Evolutionary conservation across 2,888 invertebrate genomes (phyloP).

Genomic region (Craniophora ligustri): DNA sequence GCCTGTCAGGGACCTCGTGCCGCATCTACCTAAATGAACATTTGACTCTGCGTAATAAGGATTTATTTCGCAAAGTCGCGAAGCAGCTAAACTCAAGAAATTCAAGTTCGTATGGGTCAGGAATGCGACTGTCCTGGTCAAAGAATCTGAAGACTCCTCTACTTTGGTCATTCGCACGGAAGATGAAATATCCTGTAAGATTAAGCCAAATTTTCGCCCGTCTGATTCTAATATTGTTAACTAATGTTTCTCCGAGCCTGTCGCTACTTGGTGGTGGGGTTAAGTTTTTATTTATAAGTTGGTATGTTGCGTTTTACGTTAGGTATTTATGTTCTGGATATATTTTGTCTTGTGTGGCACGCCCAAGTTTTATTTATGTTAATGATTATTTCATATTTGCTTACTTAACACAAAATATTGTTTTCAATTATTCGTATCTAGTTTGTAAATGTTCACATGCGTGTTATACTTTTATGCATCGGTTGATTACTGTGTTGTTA

Average conservation of each 20-base stretch:
- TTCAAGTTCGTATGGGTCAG: constrained; percentile 1
- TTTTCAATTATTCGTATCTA: too few species aligned
- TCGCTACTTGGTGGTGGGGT: background rate
- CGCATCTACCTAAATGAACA: constrained; percentile 1
- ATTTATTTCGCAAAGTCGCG: constrained; percentile 5
- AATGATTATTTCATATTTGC: too few species aligned
- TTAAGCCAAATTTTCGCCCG: background rate
- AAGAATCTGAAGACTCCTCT: background rate
- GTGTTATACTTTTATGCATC: too few species aligned
- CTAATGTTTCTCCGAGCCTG: background rate
- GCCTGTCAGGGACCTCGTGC: background rate
- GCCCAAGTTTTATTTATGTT: too few species aligned
- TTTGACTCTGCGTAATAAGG: background rate
- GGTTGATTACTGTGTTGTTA: too few species aligned
- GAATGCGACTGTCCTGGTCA: constrained; percentile 2
- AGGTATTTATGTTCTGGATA: too few species aligned
- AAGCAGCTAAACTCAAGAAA: background rate
- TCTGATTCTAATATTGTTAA: background rate
- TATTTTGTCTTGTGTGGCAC: too few species aligned
- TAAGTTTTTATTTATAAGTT: too few species aligned
- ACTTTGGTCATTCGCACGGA: constrained; percentile 3
- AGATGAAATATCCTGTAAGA: background rate
- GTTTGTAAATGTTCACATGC: too few species aligned
- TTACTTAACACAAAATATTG: too few species aligned
- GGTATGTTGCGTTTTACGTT: too few species aligned